Evolutionary conservation across 1,140 invertebrate species (phyloP), one percentile per base, ranked within the genome.

Genomic region (Monochamus saltuarius): DNA sequence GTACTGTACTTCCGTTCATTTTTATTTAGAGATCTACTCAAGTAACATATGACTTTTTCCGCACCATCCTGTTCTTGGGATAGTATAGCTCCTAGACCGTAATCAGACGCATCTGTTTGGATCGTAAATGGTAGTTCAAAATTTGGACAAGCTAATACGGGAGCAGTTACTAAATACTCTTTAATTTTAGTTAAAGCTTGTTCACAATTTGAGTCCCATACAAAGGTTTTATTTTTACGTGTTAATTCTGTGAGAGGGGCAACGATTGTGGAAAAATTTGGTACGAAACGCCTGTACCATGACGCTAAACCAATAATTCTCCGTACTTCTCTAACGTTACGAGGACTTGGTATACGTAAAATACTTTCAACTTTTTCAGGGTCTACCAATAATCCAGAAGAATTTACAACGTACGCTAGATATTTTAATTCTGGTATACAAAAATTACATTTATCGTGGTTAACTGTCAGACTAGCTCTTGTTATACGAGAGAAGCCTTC

Each of bases 271-370:
- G 73, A 59, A 56, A 75, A 80, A 40, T 71, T 42, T 1, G 58
- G 62, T 3, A 81, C 62, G 66, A 78, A 80, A 36, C 71, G 52
- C 22, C 71, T 40, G 58, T 79, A 80, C 67, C 76, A 82, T 1
- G 71, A 68, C 1, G 69, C 64, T 29, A 82, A 62, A 1, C 81
- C 81, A 1, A 82, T 38, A 60, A 84, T 81, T 34, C 68, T 19
- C 43, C 76, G 59, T 0, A 82, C 22, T 39, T 79, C 70, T 19
- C 16, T 19, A 22, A 50, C 13, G 34, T 19, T 50, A 9, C 49
- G 22, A 11, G 22, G 49, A n/a, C 9, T 51, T 13, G 49, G 49
- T 10, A 51, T 29, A 13, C 14, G 2, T 14, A 59, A 29, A 16
- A 80, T 74, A 4, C 75, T 73, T 14, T 60, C 34, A 22, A 78